phyloP scores from a whole-genome alignment of 2,113 vertebrate species.

The Coreoperca whiteheadi region DNA sequence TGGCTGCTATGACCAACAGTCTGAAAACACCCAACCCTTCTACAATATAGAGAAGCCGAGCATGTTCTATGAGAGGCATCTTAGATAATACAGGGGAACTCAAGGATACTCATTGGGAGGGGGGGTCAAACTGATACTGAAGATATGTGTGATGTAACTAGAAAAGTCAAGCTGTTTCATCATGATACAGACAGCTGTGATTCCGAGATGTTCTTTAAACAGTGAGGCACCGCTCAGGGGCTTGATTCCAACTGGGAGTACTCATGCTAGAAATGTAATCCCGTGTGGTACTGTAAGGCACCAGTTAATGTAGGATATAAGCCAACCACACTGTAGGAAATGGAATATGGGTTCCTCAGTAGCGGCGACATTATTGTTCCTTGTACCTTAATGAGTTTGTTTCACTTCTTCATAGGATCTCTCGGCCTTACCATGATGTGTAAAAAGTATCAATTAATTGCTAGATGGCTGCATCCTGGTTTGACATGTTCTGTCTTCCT shows the following conservation, averaged over 20 bases:
- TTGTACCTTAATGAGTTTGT: background rate
- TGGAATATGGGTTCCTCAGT: conserved; percentile 3
- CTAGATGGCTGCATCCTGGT: background rate
- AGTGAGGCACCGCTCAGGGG: conserved; percentile 16
- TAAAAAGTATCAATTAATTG: background rate
- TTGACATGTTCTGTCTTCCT: background rate
- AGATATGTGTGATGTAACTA: conserved; percentile 51
- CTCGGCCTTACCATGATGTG: background rate
- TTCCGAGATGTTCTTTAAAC: conserved; percentile 33
- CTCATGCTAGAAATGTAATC: conserved; percentile 36
- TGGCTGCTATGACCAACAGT: conserved; percentile 27
- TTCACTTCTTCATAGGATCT: background rate
- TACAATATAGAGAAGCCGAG: conserved; percentile 17
- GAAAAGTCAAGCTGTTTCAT: conserved; percentile 57
- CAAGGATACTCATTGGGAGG: conserved; percentile 42
- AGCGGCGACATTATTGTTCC: background rate
- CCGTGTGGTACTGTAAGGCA: conserved; percentile 33
- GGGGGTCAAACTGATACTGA: background rate
- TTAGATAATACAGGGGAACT: conserved; percentile 49
- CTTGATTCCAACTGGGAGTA: conserved; percentile 36
- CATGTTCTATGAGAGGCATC: conserved; percentile 27
- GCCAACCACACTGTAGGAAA: conserved; percentile 2
- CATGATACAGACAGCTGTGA: conserved; percentile 42
- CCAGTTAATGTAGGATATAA: conserved; percentile 27
- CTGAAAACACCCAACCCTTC: conserved; percentile 12